Percentiles rank a stretch among this genome's conserved stretches.
phyloP scores from a whole-genome alignment of 92 coral and sea anemone genomes.

The Epizoanthus fatuus region DNA sequence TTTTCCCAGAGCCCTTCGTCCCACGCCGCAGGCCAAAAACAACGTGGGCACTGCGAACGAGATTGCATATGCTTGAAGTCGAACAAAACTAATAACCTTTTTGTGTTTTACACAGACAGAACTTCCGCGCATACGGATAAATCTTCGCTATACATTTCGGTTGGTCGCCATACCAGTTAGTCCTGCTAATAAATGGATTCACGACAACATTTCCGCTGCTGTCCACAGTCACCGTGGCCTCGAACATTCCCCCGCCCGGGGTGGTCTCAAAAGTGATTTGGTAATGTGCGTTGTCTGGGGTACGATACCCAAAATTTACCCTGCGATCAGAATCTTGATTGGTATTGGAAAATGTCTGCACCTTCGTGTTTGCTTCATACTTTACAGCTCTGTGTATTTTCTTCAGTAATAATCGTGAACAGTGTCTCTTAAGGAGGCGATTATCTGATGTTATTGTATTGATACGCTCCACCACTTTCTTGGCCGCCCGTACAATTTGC shows the following conservation, averaged over 20 bases:
- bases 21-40: too few relatives aligned
- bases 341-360: slow-evolving; percentile 71
- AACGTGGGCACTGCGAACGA: too few relatives aligned
- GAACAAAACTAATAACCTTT: neutral
- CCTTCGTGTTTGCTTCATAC: slow-evolving; percentile 76
- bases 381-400: slow-evolving; percentile 66
- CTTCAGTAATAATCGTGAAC: slow-evolving; percentile 62
- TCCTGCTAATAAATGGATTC: slow-evolving; percentile 89
- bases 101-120: slow-evolving; percentile 69
- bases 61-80: neutral
- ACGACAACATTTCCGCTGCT: slow-evolving; percentile 51
- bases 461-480: slow-evolving; percentile 71
- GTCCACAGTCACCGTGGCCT: slow-evolving; percentile 72
- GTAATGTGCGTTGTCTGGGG: slow-evolving; percentile 74
- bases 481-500: slow-evolving; percentile 57
- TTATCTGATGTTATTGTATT: slow-evolving; percentile 60
- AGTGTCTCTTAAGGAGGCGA: slow-evolving; percentile 66
- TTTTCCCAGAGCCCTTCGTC: too few relatives aligned
- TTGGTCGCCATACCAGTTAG: slow-evolving; percentile 85
- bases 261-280: slow-evolving; percentile 79
- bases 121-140: slow-evolving; percentile 83
- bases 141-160: slow-evolving; percentile 76
- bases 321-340: slow-evolving; percentile 83
- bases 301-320: slow-evolving; percentile 68
- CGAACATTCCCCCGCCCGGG: slow-evolving; percentile 85